A percentile compares a stretch with the other conserved stretches of the same genome.
Conservation (phyloP, 2,888 invertebrate genomes). For the Lithophane socia region DNA sequence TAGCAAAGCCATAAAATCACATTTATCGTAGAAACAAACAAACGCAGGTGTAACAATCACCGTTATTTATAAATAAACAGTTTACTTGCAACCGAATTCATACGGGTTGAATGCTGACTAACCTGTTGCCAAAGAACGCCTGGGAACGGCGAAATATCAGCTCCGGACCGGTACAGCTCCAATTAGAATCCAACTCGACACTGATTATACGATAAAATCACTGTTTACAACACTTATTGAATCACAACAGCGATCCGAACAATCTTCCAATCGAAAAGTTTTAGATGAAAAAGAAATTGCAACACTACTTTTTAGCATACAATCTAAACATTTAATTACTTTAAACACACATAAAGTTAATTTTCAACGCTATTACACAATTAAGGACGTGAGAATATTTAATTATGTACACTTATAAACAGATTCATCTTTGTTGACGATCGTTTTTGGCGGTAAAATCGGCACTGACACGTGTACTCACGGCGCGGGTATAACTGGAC, state of each 20-base stretch:
- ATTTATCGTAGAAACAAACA: constrained; percentile 18
- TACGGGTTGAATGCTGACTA: constrained; percentile 53
- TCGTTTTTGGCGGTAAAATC: constrained; percentile 70
- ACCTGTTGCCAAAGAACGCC: constrained; percentile 68
- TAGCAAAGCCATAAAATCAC: neutral
- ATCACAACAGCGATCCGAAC: constrained; percentile 62
- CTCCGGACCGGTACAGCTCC: constrained; percentile 67
- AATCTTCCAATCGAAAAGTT: constrained; percentile 61
- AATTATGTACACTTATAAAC: constrained; percentile 69
- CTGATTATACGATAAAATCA: constrained; percentile 70
- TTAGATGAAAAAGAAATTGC: constrained; percentile 67
- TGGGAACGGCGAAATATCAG: constrained; percentile 63
- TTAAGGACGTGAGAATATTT: constrained; percentile 63
- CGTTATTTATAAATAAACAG: constrained; percentile 57
- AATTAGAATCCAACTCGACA: constrained; percentile 79
- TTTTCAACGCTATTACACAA: constrained; percentile 62
- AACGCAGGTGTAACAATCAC: constrained; percentile 35
- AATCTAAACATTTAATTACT: constrained; percentile 51
- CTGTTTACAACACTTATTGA: constrained; percentile 71
- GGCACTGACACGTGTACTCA: constrained; percentile 70
- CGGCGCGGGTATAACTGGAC: constrained; percentile 80
- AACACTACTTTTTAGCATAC: constrained; percentile 70
- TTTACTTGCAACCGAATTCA: constrained; percentile 52
- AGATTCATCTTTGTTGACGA: constrained; percentile 77
- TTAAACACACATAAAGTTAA: constrained; percentile 54